Percentiles rank a stretch among this genome's conserved stretches.
Evolutionary conservation across 2,888 invertebrate genomes (phyloP).

Genomic region (Lagria hirta): DNA sequence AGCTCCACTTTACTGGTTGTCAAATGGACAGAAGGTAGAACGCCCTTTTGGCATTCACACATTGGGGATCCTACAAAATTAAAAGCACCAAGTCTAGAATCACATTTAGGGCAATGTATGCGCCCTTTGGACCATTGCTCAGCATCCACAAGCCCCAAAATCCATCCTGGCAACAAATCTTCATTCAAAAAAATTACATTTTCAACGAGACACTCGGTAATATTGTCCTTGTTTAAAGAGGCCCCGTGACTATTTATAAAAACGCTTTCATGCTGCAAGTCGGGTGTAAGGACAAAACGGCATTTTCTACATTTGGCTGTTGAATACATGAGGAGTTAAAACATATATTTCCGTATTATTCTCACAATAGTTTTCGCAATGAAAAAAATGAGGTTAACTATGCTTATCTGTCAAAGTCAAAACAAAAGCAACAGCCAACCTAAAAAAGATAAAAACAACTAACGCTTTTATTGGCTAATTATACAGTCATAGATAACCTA

Average conservation of each 20-base stretch:
- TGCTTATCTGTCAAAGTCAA: no score
- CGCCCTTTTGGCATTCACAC: slow-evolving; percentile 60
- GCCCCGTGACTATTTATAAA: slow-evolving; percentile 44
- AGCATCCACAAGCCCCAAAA: slow-evolving; percentile 56
- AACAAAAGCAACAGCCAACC: no score
- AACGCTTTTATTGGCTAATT: no score
- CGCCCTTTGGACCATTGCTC: slow-evolving; percentile 70
- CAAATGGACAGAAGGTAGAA: slow-evolving; percentile 63
- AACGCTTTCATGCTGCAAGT: slow-evolving; percentile 29
- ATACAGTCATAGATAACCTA: no score
- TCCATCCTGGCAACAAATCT: slow-evolving; percentile 62
- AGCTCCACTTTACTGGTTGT: slow-evolving; percentile 68
- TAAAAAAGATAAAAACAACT: no score
- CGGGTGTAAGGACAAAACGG: slow-evolving; percentile 40
- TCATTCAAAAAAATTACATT: slow-evolving; percentile 58
- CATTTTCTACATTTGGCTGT: slow-evolving; percentile 49
- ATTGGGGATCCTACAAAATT: slow-evolving; percentile 66
- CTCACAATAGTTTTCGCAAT: no score
- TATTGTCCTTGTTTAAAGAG: slow-evolving; percentile 20
- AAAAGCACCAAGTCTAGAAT: slow-evolving; percentile 65
- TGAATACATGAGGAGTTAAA: no score
- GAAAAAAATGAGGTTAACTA: no score
- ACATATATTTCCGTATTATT: no score
- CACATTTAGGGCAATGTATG: slow-evolving; percentile 64
- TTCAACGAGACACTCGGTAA: slow-evolving; percentile 35